Base-by-base conservation (phyloP, 2,888 invertebrate genomes). In the Drosophila atripex region DNA sequence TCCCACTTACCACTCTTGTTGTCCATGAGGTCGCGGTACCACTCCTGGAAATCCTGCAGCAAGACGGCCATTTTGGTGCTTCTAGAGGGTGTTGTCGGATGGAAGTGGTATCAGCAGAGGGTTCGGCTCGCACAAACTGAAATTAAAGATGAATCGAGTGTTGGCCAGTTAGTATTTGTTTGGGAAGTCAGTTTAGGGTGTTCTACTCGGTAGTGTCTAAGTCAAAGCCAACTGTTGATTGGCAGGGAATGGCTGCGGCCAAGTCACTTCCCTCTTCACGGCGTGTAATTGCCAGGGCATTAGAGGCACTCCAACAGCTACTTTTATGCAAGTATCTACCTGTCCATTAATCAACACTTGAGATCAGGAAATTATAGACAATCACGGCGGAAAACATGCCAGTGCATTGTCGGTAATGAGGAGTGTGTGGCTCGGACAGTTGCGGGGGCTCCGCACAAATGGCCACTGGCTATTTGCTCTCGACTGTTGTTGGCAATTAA, bases 11-110 rank as follows among this genome's bases (percentile, higher is more conserved):
- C 95, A 89, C 95, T 93, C 90, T 93, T 94, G 90, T 94, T 95
- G 92, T 95, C 94, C 93, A 95, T 93, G 82, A 95, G 93, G 91
- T 95, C 95, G 92, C 92, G 93, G 90, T 95, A 95, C 92, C 95
- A 94, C 90, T 93, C 93, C 76, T 90, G 84, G 51, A 89, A 77
- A 73, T 91, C 89, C 54, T 92, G 86, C 76, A 91, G 69, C 71
- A 90, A 64, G 60, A 78, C 78, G 55, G 89, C 90, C 90, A 91
- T 91, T 73, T 80, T 90, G 59, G 18, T 45, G 56, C 57, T 60
- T 38, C 39, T 47, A 18, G 38, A 53, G 45, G 63, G 46, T 30
- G 39, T 32, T 12, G n/a, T 16, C 12, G 35, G 60, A 25, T 45
- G 11, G 32, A 30, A 45, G n/a, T 35, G 57, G 58, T 12, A 16